phyloP scores from a whole-genome alignment of 2,888 invertebrate genomes.

The Strigamia maritima region DNA sequence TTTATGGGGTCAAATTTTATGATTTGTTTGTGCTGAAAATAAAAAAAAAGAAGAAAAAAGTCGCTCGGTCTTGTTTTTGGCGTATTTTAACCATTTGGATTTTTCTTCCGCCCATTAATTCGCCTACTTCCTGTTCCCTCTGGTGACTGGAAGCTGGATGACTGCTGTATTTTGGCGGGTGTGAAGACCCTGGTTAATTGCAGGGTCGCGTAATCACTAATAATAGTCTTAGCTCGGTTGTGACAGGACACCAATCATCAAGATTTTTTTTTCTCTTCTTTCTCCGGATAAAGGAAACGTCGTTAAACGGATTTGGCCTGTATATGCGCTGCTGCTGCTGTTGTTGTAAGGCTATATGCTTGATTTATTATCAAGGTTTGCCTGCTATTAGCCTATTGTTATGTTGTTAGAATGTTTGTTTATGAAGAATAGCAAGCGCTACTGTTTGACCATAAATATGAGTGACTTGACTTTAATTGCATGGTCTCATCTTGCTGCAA shows the following conservation, averaged over 20 bases:
- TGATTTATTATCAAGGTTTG: background rate
- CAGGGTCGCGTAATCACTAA: conserved; percentile 23
- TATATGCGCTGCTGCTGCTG: background rate
- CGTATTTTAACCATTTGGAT: background rate
- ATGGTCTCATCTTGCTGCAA: background rate
- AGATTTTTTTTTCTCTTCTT: background rate
- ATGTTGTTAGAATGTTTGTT: conserved; percentile 23
- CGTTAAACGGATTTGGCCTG: background rate
- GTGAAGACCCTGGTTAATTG: conserved; percentile 16
- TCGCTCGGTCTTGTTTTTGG: background rate
- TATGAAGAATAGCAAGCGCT: background rate
- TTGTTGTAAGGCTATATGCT: background rate
- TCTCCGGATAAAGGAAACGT: background rate
- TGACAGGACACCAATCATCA: conserved; percentile 14
- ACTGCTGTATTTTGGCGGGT: conserved; percentile 6
- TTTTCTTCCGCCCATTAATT: conserved; percentile 15
- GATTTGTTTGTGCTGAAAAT: too few species aligned
- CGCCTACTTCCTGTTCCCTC: background rate
- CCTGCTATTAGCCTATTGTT: background rate
- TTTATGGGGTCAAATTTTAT: too few species aligned
- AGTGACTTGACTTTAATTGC: background rate
- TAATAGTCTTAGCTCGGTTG: conserved; percentile 15
- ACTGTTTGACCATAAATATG: background rate
- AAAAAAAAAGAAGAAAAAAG: too few species aligned
- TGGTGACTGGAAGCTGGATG: conserved; percentile 13